Conservation (phyloP, 2,797 vertebrate species). For the Phataginus tetradactyla region DNA sequence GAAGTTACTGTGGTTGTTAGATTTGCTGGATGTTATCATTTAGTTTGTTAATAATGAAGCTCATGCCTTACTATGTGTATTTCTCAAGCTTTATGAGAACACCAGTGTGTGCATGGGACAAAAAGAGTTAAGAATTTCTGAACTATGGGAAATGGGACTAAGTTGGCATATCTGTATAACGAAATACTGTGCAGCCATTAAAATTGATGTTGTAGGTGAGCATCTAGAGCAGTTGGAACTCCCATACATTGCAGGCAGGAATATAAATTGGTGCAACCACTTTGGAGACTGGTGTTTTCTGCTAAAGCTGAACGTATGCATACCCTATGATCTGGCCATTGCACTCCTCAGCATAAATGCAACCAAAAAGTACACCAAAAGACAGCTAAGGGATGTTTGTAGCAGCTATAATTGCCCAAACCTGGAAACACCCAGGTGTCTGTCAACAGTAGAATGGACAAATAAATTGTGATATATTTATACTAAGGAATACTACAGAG, state of each 20-base stretch:
- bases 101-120: not conserved
- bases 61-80: not conserved
- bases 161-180: not conserved
- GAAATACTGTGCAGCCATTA: not conserved
- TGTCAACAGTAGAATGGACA: not conserved
- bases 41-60: not conserved
- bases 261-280: not conserved
- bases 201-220: not conserved
- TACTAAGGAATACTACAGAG: not conserved
- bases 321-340: not conserved
- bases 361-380: not conserved
- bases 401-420: not conserved
- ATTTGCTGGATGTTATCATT: not conserved
- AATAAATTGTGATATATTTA: not conserved
- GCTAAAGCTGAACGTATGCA: not conserved
- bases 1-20: not conserved
- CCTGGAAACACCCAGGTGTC: not conserved
- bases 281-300: not conserved
- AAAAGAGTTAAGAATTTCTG: not conserved
- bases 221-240: not conserved
- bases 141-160: not conserved
- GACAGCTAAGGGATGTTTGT: not conserved
- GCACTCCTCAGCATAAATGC: not conserved
- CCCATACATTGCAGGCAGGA: not conserved
- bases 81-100: not conserved